Evolutionary conservation across 2,888 invertebrate species (phyloP).

Genomic region (Amiota minor): DNA sequence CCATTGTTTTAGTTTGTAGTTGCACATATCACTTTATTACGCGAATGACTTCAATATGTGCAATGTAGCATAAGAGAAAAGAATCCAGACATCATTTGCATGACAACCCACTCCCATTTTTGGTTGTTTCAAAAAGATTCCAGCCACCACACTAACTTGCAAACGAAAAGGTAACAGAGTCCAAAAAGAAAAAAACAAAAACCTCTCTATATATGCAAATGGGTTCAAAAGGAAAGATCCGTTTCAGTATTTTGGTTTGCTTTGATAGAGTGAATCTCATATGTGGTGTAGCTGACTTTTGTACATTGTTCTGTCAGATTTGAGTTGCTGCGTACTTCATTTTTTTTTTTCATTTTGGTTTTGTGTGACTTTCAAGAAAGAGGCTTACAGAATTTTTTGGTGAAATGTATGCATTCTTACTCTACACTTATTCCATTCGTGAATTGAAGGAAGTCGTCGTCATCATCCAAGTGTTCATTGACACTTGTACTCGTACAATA

Average conservation of each 20-base stretch:
- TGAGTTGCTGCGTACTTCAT: slow-evolving; percentile 20
- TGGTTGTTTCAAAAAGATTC: slow-evolving; percentile 36
- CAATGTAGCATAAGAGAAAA: background rate
- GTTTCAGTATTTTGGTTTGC: background rate
- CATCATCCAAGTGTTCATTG: slow-evolving; percentile 8
- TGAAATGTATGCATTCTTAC: slow-evolving; percentile 7
- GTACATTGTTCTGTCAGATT: slow-evolving; percentile 60
- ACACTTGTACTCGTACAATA: no score
- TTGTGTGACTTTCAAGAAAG: background rate
- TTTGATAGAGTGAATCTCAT: background rate
- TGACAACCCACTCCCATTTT: slow-evolving; percentile 59
- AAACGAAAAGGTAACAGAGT: slow-evolving; percentile 38
- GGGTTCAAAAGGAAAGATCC: slow-evolving; percentile 17
- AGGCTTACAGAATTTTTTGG: slow-evolving; percentile 1
- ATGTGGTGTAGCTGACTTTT: background rate
- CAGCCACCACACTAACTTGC: slow-evolving; percentile 28
- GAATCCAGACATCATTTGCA: slow-evolving; percentile 53
- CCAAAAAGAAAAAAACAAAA: background rate
- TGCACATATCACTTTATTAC: slow-evolving; percentile 67
- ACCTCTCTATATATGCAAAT: slow-evolving; percentile 57
- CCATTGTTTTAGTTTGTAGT: slow-evolving; percentile 59
- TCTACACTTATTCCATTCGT: background rate
- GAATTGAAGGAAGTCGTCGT: slow-evolving; percentile 4
- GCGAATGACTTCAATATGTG: slow-evolving; percentile 29
- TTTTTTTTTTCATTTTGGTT: background rate